Evolutionary conservation across 2,888 invertebrate species (phyloP).

Genomic region (Himalopsyche anomala): DNA sequence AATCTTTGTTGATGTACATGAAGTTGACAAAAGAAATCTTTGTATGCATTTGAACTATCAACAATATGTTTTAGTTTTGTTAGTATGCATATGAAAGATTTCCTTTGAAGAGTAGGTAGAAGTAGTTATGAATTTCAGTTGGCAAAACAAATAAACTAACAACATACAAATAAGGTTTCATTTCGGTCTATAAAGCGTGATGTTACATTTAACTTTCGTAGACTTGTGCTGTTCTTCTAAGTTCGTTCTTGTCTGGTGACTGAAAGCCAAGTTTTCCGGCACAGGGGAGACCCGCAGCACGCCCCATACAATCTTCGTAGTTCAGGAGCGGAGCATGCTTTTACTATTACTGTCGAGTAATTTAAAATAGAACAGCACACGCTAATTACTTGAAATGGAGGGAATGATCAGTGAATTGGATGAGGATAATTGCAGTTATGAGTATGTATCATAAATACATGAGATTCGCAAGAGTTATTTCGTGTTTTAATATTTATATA

Average conservation of each 20-base stretch:
- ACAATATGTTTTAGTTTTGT: no score
- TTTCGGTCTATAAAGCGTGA: neutral
- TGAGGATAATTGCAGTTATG: no score
- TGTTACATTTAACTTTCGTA: constrained; percentile 11
- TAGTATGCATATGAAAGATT: no score
- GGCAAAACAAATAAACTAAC: neutral
- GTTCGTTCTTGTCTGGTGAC: constrained; percentile 26
- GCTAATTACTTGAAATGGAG: no score
- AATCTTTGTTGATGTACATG: no score
- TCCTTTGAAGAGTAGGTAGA: no score
- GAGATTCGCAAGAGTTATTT: no score
- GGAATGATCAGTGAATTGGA: no score
- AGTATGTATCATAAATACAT: no score
- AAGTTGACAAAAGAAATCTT: no score
- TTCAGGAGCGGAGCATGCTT: neutral
- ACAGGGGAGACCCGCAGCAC: constrained; percentile 4
- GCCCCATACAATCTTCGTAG: constrained; percentile 4
- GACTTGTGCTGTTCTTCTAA: constrained; percentile 5
- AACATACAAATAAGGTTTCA: constrained; percentile 13
- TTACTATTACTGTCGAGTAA: neutral
- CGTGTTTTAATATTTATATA: no score
- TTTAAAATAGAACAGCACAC: neutral
- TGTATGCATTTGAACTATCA: no score
- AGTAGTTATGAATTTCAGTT: constrained; percentile 2
- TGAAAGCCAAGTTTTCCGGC: constrained; percentile 31